Conservation (phyloP, 2,113 vertebrate genomes). For the Xiphophorus maculatus region DNA sequence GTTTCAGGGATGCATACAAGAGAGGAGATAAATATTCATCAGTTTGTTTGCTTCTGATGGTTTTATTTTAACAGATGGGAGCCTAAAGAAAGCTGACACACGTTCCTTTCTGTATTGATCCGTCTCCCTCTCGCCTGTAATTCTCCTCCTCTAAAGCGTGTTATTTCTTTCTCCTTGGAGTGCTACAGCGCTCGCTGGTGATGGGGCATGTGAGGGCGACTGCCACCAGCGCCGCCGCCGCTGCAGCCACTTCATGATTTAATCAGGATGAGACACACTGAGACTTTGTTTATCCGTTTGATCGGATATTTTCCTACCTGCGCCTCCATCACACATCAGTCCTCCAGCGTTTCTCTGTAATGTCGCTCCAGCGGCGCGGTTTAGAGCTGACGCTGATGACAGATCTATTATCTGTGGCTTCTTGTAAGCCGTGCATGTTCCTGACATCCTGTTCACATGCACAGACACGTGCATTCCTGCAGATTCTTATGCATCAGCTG, state of each 20-base stretch:
- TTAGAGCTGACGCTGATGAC: background rate
- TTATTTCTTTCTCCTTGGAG: constrained; percentile 53
- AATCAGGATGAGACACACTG: constrained; percentile 60
- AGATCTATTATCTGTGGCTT: constrained; percentile 19
- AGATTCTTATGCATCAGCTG: constrained; percentile 9
- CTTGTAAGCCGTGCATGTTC: constrained; percentile 51
- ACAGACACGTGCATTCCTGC: background rate
- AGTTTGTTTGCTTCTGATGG: constrained; percentile 50
- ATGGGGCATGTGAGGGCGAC: constrained; percentile 25
- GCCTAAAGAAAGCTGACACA: constrained; percentile 39
- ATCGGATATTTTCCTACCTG: constrained; percentile 9
- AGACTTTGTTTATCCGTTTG: constrained; percentile 37
- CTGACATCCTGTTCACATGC: constrained; percentile 17
- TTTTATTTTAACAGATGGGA: constrained; percentile 55
- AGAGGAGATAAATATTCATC: constrained; percentile 32
- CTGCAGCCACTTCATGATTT: constrained; percentile 64
- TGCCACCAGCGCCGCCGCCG: constrained; percentile 19
- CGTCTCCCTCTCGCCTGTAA: constrained; percentile 33
- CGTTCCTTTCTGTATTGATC: constrained; percentile 37
- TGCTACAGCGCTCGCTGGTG: constrained; percentile 38
- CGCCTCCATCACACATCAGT: background rate
- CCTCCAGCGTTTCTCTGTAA: constrained; percentile 17
- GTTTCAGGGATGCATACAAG: constrained; percentile 1
- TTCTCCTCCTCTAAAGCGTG: constrained; percentile 25
- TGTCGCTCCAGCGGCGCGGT: constrained; percentile 22